phyloP scores from a whole-genome alignment of 2,888 invertebrate genomes.

The Oconnorella tubifera region DNA sequence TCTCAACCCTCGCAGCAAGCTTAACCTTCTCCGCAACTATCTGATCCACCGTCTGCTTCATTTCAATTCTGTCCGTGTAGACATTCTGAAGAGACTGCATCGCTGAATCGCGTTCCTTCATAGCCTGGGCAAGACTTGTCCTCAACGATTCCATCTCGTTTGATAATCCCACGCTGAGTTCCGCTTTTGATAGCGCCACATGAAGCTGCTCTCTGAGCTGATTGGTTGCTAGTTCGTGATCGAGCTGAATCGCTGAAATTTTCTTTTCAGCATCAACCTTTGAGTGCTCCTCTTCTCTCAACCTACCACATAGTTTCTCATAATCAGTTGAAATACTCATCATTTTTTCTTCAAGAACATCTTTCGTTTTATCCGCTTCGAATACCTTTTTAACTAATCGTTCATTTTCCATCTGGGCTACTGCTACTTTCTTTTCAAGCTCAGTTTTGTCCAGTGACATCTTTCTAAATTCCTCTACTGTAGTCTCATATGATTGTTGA shows the following conservation, averaged over 20 bases:
- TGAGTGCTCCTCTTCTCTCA: slow-evolving; percentile 14
- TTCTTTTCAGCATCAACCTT: slow-evolving; percentile 13
- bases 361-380: not conserved
- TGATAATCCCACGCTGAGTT: not conserved
- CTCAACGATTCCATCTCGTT: slow-evolving; percentile 2
- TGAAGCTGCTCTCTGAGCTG: slow-evolving; percentile 15
- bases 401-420: not conserved
- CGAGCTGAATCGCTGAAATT: slow-evolving; percentile 2
- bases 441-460: not conserved
- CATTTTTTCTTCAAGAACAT: not conserved
- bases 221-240: slow-evolving; percentile 8
- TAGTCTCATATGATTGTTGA: too few species aligned
- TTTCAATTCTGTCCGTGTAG: slow-evolving; percentile 25
- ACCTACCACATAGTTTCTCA: not conserved
- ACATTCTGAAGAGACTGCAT: slow-evolving; percentile 27
- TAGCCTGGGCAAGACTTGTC: slow-evolving; percentile 11
- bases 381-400: not conserved
- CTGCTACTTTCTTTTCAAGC: not conserved
- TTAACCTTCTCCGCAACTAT: slow-evolving; percentile 14
- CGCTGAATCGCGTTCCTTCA: slow-evolving; percentile 26
- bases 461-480: not conserved
- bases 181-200: not conserved
- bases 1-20: slow-evolving; percentile 18
- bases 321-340: not conserved
- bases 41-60: slow-evolving; percentile 24